Conservation (phyloP, 1,140 invertebrate species). For the Temnothorax nylanderi region DNA sequence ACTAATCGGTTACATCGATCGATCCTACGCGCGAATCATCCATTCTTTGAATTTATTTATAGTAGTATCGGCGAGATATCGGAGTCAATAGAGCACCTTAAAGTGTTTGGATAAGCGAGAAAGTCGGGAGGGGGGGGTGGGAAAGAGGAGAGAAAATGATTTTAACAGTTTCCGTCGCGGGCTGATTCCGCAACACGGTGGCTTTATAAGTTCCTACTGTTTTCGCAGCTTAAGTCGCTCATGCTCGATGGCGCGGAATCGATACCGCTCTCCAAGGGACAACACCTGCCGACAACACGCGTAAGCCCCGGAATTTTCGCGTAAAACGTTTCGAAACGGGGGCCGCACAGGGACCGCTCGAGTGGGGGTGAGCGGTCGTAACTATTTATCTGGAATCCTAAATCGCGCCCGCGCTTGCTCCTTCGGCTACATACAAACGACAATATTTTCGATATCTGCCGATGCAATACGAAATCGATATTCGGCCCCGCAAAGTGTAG, state of each 20-base stretch:
- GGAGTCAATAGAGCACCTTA: neutral
- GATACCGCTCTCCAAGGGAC: slow-evolving; percentile 56
- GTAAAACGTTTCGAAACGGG: slow-evolving; percentile 42
- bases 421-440: slow-evolving; percentile 51
- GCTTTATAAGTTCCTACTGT: slow-evolving; percentile 52
- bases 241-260: slow-evolving; percentile 54
- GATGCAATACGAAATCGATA: slow-evolving; percentile 56
- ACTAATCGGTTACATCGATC: neutral
- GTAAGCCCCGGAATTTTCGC: slow-evolving; percentile 52
- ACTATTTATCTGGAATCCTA: slow-evolving; percentile 43
- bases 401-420: slow-evolving; percentile 8
- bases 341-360: neutral
- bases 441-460: slow-evolving; percentile 53
- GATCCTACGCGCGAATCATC: neutral
- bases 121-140: neutral
- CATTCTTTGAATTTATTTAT: slow-evolving; percentile 25
- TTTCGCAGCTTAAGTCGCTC: slow-evolving; percentile 59
- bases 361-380: neutral
- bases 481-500: slow-evolving; percentile 46
- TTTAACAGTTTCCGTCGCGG: neutral
- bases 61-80: neutral
- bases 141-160: neutral
- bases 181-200: slow-evolving; percentile 18
- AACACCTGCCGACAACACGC: slow-evolving; percentile 45
- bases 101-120: slow-evolving; percentile 20